Percentiles rank a stretch among this genome's conserved stretches.
Evolutionary conservation across 2,113 vertebrate species (phyloP).

Genomic region (Rissa tridactyla): DNA sequence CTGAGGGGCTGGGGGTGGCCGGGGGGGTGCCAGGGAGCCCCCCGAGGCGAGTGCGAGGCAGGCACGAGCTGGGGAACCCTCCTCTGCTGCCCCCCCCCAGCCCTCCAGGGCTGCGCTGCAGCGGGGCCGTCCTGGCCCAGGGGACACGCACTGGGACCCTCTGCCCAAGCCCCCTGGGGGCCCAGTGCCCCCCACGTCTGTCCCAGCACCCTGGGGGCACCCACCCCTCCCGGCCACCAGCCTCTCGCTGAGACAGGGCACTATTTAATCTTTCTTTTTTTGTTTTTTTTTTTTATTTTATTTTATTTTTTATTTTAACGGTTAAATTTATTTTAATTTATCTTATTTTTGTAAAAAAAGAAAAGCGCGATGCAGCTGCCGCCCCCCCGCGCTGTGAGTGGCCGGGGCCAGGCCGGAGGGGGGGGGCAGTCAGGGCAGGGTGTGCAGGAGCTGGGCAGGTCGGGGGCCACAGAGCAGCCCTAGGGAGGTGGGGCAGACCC

Average conservation of each 20-base stretch:
- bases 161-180: neutral
- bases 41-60: too few species aligned
- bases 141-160: neutral
- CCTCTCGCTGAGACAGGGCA: neutral
- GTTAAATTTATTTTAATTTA: slow-evolving; percentile 2
- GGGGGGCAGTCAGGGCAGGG: too few species aligned
- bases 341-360: neutral
- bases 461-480: neutral
- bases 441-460: neutral
- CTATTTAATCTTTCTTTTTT: neutral
- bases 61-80: neutral
- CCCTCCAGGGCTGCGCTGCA: neutral
- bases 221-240: fast-evolving
- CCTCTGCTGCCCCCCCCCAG: too few species aligned
- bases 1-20: neutral
- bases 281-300: too few species aligned
- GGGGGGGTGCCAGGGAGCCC: neutral
- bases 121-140: neutral
- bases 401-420: neutral
- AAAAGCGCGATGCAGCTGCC: neutral
- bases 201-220: neutral
- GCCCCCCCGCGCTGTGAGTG: fast-evolving
- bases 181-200: neutral
- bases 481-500: neutral
- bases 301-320: neutral